A percentile compares a stretch with the other conserved stretches of the same genome.
Conservation (phyloP, 2,797 vertebrate genomes). For the Bovichtus diacanthus region DNA sequence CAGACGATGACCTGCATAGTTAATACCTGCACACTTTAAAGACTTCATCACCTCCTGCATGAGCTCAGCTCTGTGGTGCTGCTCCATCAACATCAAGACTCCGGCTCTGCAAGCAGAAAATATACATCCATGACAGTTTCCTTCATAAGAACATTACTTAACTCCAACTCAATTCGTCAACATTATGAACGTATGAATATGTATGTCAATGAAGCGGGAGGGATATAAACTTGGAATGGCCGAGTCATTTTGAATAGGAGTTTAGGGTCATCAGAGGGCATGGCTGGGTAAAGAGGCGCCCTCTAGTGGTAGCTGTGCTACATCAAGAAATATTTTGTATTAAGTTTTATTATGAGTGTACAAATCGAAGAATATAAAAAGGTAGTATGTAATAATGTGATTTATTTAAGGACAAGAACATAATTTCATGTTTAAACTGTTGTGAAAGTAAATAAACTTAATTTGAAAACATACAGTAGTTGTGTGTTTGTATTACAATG, state of each 20-base stretch:
- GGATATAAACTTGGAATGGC: background rate
- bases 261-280: background rate
- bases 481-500: background rate
- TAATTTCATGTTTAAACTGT: constrained; percentile 8
- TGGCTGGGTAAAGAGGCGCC: background rate
- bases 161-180: background rate
- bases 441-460: constrained; percentile 9
- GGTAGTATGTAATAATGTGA: background rate
- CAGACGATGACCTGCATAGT: constrained; percentile 80
- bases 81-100: constrained; percentile 1
- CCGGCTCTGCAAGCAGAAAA: background rate
- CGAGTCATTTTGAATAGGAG: background rate
- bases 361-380: background rate
- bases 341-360: background rate
- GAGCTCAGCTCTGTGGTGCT: background rate
- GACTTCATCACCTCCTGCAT: constrained; percentile 3
- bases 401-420: constrained; percentile 28
- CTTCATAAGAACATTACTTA: background rate
- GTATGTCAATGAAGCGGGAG: background rate
- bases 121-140: background rate
- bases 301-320: constrained; percentile 1
- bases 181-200: background rate
- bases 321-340: background rate
- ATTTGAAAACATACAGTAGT: background rate
- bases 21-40: background rate